Conservation (phyloP, 1,140 invertebrate genomes). For the Zaprionus ghesquierei region DNA sequence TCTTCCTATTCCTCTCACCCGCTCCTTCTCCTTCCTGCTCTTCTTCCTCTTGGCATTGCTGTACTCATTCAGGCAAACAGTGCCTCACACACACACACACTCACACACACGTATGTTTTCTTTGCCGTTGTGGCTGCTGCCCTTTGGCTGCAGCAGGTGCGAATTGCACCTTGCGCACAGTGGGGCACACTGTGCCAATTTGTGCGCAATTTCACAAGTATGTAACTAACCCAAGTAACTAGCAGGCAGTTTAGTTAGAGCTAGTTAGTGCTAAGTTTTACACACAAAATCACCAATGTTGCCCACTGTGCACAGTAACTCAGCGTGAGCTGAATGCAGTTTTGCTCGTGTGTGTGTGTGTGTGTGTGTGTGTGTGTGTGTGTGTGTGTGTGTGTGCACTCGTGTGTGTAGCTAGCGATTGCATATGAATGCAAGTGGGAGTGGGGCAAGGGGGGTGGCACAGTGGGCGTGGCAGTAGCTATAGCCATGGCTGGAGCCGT, state of each 20-base stretch:
- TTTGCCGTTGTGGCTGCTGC: constrained; percentile 20
- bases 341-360: constrained; percentile 1
- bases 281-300: too few species aligned
- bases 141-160: constrained; percentile 43
- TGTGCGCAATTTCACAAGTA: neutral
- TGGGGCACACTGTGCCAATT: neutral
- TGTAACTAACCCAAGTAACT: too few species aligned
- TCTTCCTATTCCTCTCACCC: neutral
- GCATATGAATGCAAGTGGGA: neutral
- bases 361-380: too few species aligned
- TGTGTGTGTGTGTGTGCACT: too few species aligned
- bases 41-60: neutral
- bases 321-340: constrained; percentile 4
- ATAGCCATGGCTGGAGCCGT: neutral
- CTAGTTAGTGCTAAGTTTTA: too few species aligned
- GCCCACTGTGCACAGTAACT: constrained; percentile 21
- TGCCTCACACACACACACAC: neutral
- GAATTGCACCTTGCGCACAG: constrained; percentile 53
- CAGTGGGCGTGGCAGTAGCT: neutral
- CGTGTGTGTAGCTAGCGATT: constrained; percentile 17
- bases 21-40: neutral
- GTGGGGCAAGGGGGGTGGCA: neutral
- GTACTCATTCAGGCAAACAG: constrained; percentile 10
- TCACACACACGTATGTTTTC: constrained; percentile 14
- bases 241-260: too few species aligned